These are phyloP conservation scores for Pseudocheirus occidentalis DNA, from an alignment of 2,797 vertebrate species.

Conservation along the genomic window DNA sequence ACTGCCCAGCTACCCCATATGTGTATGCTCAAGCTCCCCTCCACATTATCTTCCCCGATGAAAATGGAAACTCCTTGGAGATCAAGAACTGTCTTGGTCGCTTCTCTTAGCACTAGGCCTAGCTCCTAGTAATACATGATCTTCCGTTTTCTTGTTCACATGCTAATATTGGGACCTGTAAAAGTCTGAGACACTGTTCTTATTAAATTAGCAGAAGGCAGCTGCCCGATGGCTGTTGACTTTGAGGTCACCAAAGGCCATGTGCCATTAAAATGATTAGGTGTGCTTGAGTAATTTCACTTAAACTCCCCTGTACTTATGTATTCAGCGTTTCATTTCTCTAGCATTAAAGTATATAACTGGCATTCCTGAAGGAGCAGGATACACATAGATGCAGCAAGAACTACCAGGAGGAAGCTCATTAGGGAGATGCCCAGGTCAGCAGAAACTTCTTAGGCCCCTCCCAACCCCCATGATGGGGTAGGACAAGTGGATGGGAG, in stretches of 20 bases:
- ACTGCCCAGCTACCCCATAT: not conserved
- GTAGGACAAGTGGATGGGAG: not conserved
- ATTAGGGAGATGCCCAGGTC: not conserved
- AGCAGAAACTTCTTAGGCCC: not conserved
- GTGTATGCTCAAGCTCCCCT: not conserved
- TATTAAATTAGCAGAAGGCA: not conserved
- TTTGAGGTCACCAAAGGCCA: not conserved
- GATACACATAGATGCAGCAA: not conserved
- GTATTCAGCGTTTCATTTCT: not conserved
- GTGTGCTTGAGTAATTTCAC: not conserved
- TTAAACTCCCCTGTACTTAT: not conserved
- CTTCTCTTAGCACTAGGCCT: fast-evolving
- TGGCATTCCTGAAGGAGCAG: not conserved
- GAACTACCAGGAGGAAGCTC: not conserved
- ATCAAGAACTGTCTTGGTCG: not conserved
- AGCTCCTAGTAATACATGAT: not conserved
- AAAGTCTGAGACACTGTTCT: not conserved
- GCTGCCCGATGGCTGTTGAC: not conserved
- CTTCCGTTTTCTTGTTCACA: not conserved
- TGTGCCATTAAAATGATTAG: not conserved
- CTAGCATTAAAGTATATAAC: not conserved
- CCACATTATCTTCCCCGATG: not conserved
- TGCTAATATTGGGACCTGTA: not conserved
- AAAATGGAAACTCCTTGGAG: not conserved
- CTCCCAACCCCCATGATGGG: too few relatives aligned